Conservation (phyloP, 1,140 invertebrate genomes). For the Papilio dardanus region DNA sequence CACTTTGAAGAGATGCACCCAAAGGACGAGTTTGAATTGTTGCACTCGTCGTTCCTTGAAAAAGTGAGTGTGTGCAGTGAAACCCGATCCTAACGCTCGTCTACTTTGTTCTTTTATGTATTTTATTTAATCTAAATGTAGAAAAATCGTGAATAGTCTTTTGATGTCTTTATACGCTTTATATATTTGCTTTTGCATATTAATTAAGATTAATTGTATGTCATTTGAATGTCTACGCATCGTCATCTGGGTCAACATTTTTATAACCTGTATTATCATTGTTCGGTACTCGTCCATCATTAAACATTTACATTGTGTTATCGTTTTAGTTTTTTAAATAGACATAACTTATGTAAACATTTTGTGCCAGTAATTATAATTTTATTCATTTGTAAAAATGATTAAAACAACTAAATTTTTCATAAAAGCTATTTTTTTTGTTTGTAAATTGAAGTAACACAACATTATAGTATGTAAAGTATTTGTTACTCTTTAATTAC, state of each 20-base stretch:
- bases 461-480: not conserved
- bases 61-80: constrained; percentile 81
- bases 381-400: not conserved
- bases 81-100: constrained; percentile 34
- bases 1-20: constrained; percentile 90
- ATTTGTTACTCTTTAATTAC: not conserved
- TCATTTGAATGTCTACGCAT: not conserved
- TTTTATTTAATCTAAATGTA: not conserved
- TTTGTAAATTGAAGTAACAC: not conserved
- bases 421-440: not conserved
- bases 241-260: constrained; percentile 14
- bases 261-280: constrained; percentile 15
- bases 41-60: constrained; percentile 72
- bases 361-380: not conserved
- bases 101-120: not conserved
- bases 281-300: not conserved
- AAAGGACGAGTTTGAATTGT: constrained; percentile 91
- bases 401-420: not conserved
- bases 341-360: not conserved
- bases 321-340: constrained; percentile 6
- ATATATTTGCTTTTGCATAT: constrained; percentile 16
- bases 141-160: constrained; percentile 8
- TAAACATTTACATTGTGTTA: constrained; percentile 1
- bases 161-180: not conserved
- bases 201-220: constrained; percentile 22